These are phyloP conservation scores for Myocastor coypus DNA, from an alignment of 2,113 vertebrate genomes.

Conservation along the genomic window DNA sequence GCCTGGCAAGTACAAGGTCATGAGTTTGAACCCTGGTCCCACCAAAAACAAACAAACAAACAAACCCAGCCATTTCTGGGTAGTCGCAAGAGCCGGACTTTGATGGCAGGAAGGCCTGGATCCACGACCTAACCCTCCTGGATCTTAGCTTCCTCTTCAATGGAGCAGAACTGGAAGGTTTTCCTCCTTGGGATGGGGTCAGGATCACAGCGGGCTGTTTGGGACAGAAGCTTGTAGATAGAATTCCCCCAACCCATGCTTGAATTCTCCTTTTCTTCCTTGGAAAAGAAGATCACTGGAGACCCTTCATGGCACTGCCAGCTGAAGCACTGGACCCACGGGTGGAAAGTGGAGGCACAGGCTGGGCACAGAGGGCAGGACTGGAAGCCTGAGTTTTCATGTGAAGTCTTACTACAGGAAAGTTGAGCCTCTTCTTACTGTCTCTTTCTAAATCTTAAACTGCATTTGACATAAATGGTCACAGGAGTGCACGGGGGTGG, in stretches of 20 bases:
- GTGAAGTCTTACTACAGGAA: neutral
- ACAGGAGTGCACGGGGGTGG: neutral
- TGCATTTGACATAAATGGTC: neutral
- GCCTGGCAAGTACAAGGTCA: too few species aligned
- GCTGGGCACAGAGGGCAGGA: neutral
- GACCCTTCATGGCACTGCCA: neutral
- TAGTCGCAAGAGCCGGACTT: neutral
- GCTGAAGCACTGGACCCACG: constrained; percentile 1
- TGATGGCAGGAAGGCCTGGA: neutral
- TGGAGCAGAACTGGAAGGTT: neutral
- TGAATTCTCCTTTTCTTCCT: constrained; percentile 9
- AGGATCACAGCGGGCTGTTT: neutral
- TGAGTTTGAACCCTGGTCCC: too few species aligned
- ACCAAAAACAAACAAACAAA: too few species aligned
- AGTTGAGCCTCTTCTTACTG: neutral
- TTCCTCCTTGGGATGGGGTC: neutral
- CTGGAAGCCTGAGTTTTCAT: neutral
- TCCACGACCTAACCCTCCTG: neutral
- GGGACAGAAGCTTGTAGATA: neutral
- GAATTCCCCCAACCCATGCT: neutral
- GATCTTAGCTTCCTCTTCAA: neutral
- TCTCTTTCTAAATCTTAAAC: constrained; percentile 34
- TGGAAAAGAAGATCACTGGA: neutral
- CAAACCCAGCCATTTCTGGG: neutral
- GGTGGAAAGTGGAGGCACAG: neutral